These are phyloP conservation scores for Agrotis ipsilon DNA, from an alignment of 2,888 invertebrate genomes.

Conservation along the genomic window DNA sequence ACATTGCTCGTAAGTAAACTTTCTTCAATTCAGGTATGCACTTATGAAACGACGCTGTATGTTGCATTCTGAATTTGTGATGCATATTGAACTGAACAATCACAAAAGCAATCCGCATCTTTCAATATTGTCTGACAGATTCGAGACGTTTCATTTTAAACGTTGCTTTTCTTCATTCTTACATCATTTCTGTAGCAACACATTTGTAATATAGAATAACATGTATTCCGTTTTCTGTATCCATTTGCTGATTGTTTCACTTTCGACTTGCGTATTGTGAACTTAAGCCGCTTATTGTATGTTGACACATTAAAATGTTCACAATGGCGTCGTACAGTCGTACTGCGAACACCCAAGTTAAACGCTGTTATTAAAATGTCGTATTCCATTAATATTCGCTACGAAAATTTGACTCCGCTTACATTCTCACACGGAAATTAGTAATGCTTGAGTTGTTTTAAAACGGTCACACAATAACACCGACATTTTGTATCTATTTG, in stretches of 20 bases:
- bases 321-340: not conserved
- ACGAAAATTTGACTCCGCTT: conserved; percentile 39
- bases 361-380: conserved; percentile 51
- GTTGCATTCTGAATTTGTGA: not conserved
- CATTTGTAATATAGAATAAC: not conserved
- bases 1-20: conserved; percentile 2
- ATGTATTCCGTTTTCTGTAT: not conserved
- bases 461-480: conserved; percentile 4
- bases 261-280: not conserved
- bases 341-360: conserved; percentile 14
- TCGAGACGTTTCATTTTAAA: not conserved
- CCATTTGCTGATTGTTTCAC: conserved; percentile 11
- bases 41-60: not conserved
- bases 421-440: conserved; percentile 48
- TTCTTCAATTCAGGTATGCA: conserved; percentile 11
- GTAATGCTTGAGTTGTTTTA: conserved; percentile 34
- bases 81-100: not conserved
- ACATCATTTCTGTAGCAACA: not conserved
- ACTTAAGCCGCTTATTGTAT: conserved; percentile 27
- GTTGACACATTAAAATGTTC: conserved; percentile 23
- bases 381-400: conserved; percentile 34
- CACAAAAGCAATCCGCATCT: conserved; percentile 20
- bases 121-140: conserved; percentile 23
- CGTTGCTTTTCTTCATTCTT: not conserved
- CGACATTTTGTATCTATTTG: conserved; percentile 23